Evolutionary conservation across 1,140 invertebrate genomes (phyloP), one percentile per base, ranked within the genome.

Genomic region (Drosophila rufa): DNA sequence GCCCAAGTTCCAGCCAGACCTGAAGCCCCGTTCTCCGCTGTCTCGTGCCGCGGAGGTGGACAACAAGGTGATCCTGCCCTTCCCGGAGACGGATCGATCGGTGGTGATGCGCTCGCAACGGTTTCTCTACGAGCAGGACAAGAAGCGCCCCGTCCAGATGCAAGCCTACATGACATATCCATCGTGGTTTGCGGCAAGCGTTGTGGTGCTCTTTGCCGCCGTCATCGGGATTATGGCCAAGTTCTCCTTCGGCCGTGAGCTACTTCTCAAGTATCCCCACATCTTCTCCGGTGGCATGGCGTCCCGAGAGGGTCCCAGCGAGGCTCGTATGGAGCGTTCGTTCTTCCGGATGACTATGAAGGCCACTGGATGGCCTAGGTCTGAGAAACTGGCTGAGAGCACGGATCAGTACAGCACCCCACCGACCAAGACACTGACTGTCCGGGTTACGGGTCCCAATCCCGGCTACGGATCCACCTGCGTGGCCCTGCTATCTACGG

Each of bases 381-480:
- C 95, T 50, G 95, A 95, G 66, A 94, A 94, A 70, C 89, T 95
- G 43, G 74, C 93, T 9, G 95, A 96, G 70, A 93, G 94, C 38
- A 94, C 94, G 2, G 95, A 96, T 80, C 92, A 95, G 47, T 95
- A 96, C 74, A 93, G 92, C 1, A 93, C 93, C 4, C 92, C 94
- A 48, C 96, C 96, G 4, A 95, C 95, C 59, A 97, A 96, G 86
- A 94, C 93, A 38, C 92, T 98, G 27, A 94, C 95, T 40, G 96
- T 95, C 0, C 95, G 94, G 93, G 93, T 96, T 19, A 92, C 93
- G 3, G 95, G 95, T 17, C 84, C 82, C 57, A 96, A 98, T 94
- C 96, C 97, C 19, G 98, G 96, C 36, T 99, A 99, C 94, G 95
- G 97, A 7, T 94, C 95, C 1, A 98, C 98, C 3, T 95, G 95